Evolutionary conservation across 2,888 invertebrate genomes (phyloP).

Genomic region (Pterostichus madidus): DNA sequence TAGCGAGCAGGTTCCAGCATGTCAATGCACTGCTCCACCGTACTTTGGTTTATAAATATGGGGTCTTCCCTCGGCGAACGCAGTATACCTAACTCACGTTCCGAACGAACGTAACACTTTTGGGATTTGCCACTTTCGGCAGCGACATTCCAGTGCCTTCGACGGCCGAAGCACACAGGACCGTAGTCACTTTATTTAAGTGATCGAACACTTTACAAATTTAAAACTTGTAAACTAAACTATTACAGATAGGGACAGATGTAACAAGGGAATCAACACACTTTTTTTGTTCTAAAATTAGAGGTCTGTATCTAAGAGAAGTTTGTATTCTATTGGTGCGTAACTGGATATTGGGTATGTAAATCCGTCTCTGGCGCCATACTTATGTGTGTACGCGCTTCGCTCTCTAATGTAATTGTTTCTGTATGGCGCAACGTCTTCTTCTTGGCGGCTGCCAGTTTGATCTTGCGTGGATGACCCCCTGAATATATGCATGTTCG

Average conservation of each 20-base stretch:
- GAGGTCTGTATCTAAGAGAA: no score
- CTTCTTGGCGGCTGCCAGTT: constrained; percentile 41
- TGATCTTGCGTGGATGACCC: constrained; percentile 57
- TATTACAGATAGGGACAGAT: neutral
- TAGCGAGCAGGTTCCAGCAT: constrained; percentile 29
- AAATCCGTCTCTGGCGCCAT: constrained; percentile 48
- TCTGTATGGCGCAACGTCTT: constrained; percentile 61
- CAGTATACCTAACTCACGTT: constrained; percentile 29
- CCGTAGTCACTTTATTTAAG: constrained; percentile 3
- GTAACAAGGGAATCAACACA: neutral
- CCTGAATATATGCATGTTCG: constrained; percentile 69
- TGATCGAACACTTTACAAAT: neutral
- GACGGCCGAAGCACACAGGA: constrained; percentile 34
- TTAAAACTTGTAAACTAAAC: neutral
- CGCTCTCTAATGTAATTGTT: constrained; percentile 66
- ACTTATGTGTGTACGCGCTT: constrained; percentile 42
- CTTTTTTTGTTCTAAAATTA: neutral
- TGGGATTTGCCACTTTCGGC: constrained; percentile 65
- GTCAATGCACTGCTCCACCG: constrained; percentile 15
- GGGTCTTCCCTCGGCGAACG: constrained; percentile 53
- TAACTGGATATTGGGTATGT: constrained; percentile 9
- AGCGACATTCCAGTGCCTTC: constrained; percentile 42
- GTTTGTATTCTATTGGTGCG: neutral
- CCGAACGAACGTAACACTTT: constrained; percentile 56
- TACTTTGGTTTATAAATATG: constrained; percentile 70